Evolutionary conservation across 2,113 vertebrate genomes (phyloP).

Genomic region (Percopsis transmontana): DNA sequence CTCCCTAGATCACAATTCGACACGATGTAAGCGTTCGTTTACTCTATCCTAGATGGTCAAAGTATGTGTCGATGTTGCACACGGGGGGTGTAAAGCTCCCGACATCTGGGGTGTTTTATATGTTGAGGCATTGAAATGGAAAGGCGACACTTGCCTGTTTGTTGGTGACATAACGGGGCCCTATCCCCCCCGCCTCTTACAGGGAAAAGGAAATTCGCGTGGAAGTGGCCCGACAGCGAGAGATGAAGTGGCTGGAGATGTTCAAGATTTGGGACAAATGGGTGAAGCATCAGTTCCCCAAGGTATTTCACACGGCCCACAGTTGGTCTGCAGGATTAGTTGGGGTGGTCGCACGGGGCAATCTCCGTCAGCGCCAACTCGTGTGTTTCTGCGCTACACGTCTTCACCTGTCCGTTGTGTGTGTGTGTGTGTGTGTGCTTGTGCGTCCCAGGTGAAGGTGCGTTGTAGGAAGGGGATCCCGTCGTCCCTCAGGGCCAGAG

Average conservation of each 20-base stretch:
- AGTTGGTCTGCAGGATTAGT: too few relatives aligned
- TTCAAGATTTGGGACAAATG: slow-evolving; percentile 92
- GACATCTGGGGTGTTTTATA: background rate
- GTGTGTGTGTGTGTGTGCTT: slow-evolving; percentile 9
- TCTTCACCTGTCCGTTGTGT: too few relatives aligned
- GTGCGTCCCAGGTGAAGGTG: slow-evolving; percentile 83
- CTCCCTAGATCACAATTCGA: too few relatives aligned
- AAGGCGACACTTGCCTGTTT: slow-evolving; percentile 1
- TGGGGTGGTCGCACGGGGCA: background rate
- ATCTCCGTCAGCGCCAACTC: background rate
- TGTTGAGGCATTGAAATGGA: background rate
- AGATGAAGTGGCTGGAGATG: slow-evolving; percentile 94
- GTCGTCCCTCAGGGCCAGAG: slow-evolving; percentile 85
- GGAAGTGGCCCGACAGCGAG: slow-evolving; percentile 88
- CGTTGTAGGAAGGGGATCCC: slow-evolving; percentile 92
- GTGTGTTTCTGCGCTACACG: background rate
- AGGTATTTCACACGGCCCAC: slow-evolving; percentile 79
- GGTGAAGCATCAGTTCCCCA: slow-evolving; percentile 87
- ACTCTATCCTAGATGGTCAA: background rate
- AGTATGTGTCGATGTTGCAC: slow-evolving; percentile 1
- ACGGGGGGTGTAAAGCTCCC: background rate
- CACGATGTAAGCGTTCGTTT: too few relatives aligned
- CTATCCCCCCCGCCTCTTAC: slow-evolving; percentile 34
- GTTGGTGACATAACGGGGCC: background rate
- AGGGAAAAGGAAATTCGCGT: slow-evolving; percentile 83